These are phyloP conservation scores for Magallana ariakensis DNA, from an alignment of 1,140 invertebrate genomes.

Conservation along the genomic window DNA sequence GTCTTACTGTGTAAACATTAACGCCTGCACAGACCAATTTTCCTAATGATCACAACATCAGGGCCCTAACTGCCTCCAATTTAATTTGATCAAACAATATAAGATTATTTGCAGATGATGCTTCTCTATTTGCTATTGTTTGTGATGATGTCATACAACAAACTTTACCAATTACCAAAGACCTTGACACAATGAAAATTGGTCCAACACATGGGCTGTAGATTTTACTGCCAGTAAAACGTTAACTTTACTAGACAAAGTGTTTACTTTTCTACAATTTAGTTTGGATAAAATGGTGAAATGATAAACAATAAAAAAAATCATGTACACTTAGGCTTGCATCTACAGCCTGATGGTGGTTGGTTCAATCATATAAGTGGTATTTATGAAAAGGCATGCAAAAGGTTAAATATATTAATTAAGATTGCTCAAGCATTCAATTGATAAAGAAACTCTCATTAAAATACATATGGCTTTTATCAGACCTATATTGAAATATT, in stretches of 20 bases:
- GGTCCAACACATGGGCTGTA: not conserved
- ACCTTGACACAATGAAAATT: not conserved
- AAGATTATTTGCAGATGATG: constrained; percentile 52
- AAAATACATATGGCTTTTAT: not conserved
- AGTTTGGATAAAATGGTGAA: not conserved
- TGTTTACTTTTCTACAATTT: not conserved
- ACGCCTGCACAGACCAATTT: too few relatives aligned
- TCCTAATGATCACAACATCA: too few relatives aligned
- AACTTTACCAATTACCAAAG: not conserved
- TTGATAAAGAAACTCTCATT: too few relatives aligned
- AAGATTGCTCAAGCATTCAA: not conserved
- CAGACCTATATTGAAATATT: too few relatives aligned
- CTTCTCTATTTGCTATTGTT: not conserved
- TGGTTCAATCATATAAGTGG: too few relatives aligned
- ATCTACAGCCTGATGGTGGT: not conserved
- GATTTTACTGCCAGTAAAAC: not conserved
- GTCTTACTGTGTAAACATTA: too few relatives aligned
- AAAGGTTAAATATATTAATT: not conserved
- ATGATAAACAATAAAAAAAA: not conserved
- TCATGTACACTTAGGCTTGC: not conserved
- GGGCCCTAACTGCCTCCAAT: too few relatives aligned
- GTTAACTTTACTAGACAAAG: not conserved
- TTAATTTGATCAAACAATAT: not conserved
- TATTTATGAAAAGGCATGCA: not conserved
- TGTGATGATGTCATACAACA: not conserved